Conservation (phyloP, 2,888 invertebrate species). For the Aricia artaxerxes region DNA sequence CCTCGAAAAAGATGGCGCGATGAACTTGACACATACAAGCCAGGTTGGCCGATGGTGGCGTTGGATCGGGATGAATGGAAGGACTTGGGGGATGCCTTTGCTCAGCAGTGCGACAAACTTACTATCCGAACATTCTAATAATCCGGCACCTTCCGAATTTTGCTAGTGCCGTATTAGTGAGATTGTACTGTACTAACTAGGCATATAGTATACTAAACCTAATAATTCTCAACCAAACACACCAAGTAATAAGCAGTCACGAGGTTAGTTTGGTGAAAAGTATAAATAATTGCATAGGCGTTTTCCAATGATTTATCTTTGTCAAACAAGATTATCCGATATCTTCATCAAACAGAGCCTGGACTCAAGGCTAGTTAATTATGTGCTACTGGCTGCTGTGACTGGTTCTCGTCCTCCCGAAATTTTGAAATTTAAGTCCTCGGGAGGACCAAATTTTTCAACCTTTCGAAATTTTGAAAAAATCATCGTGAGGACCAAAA, state of each 20-base stretch:
- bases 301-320: conserved; percentile 54
- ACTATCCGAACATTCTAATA: no score
- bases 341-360: conserved; percentile 50
- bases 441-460: background rate
- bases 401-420: background rate
- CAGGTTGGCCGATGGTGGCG: no score
- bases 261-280: background rate
- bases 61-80: no score
- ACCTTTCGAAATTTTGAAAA: background rate
- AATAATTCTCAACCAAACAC: background rate
- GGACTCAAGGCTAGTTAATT: conserved; percentile 49
- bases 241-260: background rate
- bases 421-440: background rate
- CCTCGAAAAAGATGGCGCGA: no score
- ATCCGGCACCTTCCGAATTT: no score
- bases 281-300: conserved; percentile 51
- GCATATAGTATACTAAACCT: background rate
- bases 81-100: no score
- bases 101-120: no score
- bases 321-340: conserved; percentile 57
- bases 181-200: background rate
- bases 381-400: conserved; percentile 20
- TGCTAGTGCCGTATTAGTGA: no score
- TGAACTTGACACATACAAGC: no score
- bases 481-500: background rate